Conservation (phyloP, 2,113 vertebrate species). For the Eulacestoma nigropectus region DNA sequence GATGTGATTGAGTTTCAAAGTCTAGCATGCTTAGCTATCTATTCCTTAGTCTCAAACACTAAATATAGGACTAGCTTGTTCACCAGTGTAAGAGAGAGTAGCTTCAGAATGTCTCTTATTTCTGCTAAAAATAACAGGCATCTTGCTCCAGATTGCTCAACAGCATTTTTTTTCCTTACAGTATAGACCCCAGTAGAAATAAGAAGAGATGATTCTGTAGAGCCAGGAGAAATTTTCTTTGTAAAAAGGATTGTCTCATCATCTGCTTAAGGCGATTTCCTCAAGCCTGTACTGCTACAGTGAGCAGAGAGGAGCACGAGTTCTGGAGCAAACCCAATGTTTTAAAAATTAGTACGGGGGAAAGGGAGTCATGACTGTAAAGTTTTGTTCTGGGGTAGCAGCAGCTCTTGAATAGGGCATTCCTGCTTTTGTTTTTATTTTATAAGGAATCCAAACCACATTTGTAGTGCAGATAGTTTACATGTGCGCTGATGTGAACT, state of each 20-base stretch:
- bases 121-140: constrained; percentile 13
- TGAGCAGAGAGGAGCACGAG: not conserved
- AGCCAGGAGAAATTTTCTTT: not conserved
- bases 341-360: not conserved
- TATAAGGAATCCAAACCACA: not conserved
- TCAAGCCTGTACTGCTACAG: not conserved
- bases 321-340: not conserved
- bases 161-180: not conserved
- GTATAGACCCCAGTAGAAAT: not conserved
- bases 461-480: not conserved
- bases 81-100: not conserved
- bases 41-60: not conserved
- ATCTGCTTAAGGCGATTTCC: not conserved
- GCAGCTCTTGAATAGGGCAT: not conserved
- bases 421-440: not conserved
- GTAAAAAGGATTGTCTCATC: not conserved
- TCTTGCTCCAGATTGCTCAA: constrained; percentile 8
- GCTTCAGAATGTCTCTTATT: not conserved
- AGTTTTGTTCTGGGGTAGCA: not conserved
- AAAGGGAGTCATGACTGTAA: not conserved
- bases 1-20: not conserved
- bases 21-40: not conserved
- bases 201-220: not conserved
- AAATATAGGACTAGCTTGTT: not conserved
- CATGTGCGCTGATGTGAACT: not conserved